A percentile compares a stretch with the other conserved stretches of the same genome.
These are phyloP conservation scores for Tamias sibiricus DNA, from an alignment of 2,113 vertebrate genomes.

Conservation along the genomic window DNA sequence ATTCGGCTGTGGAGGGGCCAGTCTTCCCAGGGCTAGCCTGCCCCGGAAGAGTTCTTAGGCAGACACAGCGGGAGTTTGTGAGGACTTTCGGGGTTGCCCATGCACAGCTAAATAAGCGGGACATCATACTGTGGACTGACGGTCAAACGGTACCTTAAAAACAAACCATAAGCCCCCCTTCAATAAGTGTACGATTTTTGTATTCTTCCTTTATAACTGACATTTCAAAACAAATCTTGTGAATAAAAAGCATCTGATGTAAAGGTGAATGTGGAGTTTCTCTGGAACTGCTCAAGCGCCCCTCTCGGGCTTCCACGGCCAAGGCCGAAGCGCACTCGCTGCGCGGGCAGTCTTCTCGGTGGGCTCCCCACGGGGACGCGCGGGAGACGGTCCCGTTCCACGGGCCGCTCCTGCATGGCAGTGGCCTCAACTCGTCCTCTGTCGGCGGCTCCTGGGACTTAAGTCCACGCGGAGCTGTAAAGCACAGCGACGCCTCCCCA, in stretches of 20 bases:
- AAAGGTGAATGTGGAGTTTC: slow-evolving; percentile 16
- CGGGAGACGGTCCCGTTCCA: too few relatives aligned
- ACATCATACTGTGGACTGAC: not conserved
- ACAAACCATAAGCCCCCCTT: not conserved
- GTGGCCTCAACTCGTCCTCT: not conserved
- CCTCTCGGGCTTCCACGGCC: not conserved
- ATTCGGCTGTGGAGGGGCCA: not conserved
- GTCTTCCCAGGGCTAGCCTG: not conserved
- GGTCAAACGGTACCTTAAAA: not conserved
- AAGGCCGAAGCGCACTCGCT: not conserved
- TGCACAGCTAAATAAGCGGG: not conserved
- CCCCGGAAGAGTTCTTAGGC: not conserved
- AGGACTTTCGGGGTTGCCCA: not conserved
- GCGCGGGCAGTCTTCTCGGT: not conserved
- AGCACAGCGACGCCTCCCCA: too few relatives aligned
- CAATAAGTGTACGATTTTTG: not conserved
- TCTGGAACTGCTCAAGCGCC: not conserved
- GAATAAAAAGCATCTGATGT: not conserved
- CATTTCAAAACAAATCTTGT: slow-evolving; percentile 1
- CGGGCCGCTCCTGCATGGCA: not conserved
- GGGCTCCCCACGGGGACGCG: too few relatives aligned
- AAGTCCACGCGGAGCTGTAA: not conserved
- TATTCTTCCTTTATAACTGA: not conserved
- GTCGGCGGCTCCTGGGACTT: slow-evolving; percentile 24
- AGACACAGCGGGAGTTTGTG: not conserved